Evolutionary conservation across 2,888 invertebrate species (phyloP).

Genomic region (Drosophila trichaetosa): DNA sequence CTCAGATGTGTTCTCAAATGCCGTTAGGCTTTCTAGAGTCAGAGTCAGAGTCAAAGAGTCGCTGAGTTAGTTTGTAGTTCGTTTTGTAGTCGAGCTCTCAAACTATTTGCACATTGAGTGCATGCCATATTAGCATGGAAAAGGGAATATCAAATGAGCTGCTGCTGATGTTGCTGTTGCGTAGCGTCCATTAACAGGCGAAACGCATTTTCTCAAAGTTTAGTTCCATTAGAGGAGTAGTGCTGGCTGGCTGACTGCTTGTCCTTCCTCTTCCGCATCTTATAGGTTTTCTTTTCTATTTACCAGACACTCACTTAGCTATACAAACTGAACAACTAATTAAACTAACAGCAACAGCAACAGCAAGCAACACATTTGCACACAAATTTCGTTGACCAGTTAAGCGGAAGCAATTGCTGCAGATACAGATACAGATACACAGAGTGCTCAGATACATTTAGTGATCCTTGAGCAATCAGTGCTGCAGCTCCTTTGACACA

Average conservation of each 20-base stretch:
- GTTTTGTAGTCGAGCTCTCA: constrained; percentile 63
- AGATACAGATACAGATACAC: constrained; percentile 11
- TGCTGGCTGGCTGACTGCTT: constrained; percentile 3
- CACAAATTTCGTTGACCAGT: constrained; percentile 67
- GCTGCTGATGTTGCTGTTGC: constrained; percentile 25
- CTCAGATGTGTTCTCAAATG: constrained; percentile 11
- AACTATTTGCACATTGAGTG: constrained; percentile 81
- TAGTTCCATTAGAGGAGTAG: constrained; percentile 73
- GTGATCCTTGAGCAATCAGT: constrained; percentile 51
- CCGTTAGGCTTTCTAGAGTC: constrained; percentile 30
- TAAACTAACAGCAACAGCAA: constrained; percentile 69
- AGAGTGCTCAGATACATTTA: constrained; percentile 34
- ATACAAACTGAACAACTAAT: constrained; percentile 72
- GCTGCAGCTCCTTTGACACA: constrained; percentile 49
- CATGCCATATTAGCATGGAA: constrained; percentile 78
- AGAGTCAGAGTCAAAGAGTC: not conserved
- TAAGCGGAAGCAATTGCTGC: constrained; percentile 66
- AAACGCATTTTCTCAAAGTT: constrained; percentile 78
- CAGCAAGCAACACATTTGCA: constrained; percentile 48
- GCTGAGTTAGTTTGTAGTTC: constrained; percentile 12
- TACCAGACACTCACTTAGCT: constrained; percentile 69
- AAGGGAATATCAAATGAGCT: constrained; percentile 78
- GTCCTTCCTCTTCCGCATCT: not conserved
- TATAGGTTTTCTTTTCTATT: constrained; percentile 27
- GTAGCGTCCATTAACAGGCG: constrained; percentile 72